These are phyloP conservation scores for Callorhinus ursinus DNA, from an alignment of 2,113 vertebrate genomes.

Conservation along the genomic window DNA sequence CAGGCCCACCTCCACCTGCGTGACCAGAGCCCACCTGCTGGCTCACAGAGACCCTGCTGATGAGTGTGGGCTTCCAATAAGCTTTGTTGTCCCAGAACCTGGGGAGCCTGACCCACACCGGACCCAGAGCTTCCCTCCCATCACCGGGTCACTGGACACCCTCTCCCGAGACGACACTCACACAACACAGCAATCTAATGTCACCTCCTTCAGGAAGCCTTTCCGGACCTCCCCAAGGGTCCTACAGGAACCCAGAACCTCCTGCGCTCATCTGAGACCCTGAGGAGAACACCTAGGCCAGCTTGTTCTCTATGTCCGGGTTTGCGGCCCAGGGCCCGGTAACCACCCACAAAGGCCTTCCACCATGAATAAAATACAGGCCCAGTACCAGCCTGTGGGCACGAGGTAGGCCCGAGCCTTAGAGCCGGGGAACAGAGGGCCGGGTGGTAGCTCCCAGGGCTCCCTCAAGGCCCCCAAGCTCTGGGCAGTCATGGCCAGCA, in stretches of 20 bases:
- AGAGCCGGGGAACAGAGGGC: not conserved
- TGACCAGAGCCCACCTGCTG: accelerated
- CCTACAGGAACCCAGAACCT: not conserved
- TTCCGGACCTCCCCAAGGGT: not conserved
- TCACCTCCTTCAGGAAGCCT: not conserved
- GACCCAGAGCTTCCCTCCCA: not conserved
- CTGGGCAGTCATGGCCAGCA: not conserved
- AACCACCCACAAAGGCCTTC: accelerated
- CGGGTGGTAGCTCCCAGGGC: not conserved
- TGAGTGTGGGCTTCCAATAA: not conserved
- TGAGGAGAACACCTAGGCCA: not conserved
- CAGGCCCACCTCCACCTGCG: accelerated
- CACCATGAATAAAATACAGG: not conserved
- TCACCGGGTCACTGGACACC: accelerated
- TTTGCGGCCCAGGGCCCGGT: accelerated
- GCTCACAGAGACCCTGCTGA: accelerated
- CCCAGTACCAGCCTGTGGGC: accelerated
- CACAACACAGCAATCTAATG: accelerated
- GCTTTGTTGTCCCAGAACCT: accelerated
- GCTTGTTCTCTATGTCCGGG: accelerated
- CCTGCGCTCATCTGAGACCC: not conserved
- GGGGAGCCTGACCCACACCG: too few species aligned
- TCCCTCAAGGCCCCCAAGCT: not conserved
- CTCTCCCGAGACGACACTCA: not conserved
- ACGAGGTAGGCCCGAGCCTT: accelerated